Percentiles rank a stretch among this genome's conserved stretches.
Evolutionary conservation across 2,888 invertebrate species (phyloP).

Genomic region (Alviniconcha strummeri): DNA sequence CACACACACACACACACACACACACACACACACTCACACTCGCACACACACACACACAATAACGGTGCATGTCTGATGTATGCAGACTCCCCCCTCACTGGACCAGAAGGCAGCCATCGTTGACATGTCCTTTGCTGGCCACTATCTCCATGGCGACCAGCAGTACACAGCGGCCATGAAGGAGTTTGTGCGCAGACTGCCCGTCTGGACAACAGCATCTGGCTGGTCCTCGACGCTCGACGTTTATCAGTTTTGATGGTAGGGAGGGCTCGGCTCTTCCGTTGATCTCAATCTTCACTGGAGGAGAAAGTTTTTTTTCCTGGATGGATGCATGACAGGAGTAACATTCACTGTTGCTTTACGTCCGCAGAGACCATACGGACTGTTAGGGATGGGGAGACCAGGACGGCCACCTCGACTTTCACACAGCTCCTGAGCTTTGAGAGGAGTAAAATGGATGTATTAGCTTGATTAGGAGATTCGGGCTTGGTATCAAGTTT

Average conservation of each 20-base stretch:
- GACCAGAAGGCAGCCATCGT: conserved; percentile 42
- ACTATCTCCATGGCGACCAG: conserved; percentile 57
- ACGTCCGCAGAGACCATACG: too few relatives aligned
- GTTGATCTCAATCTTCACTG: too few relatives aligned
- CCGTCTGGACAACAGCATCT: conserved; percentile 54
- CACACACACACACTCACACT: background rate
- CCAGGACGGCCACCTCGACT: too few relatives aligned
- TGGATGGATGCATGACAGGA: too few relatives aligned
- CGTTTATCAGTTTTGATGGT: conserved; percentile 52
- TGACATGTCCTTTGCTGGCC: conserved; percentile 61
- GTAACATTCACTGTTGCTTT: too few relatives aligned
- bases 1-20: background rate
- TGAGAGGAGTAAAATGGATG: too few relatives aligned
- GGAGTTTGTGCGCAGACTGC: conserved; percentile 46
- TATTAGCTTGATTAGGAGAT: too few relatives aligned
- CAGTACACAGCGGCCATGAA: conserved; percentile 50
- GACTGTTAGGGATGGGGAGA: too few relatives aligned
- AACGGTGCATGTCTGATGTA: background rate
- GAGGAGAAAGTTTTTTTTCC: too few relatives aligned
- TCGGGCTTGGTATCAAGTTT: too few relatives aligned
- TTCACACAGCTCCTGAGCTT: too few relatives aligned
- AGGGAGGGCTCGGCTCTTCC: background rate
- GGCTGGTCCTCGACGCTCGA: conserved; percentile 60
- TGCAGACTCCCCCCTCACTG: conserved; percentile 33
- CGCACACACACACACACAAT: too few relatives aligned